Percentiles rank a stretch among this genome's conserved stretches.
These are phyloP conservation scores for Dysidea cf. avara DNA, from an alignment of 37 sponge, comb jelly and placozoan species.

Conservation along the genomic window DNA sequence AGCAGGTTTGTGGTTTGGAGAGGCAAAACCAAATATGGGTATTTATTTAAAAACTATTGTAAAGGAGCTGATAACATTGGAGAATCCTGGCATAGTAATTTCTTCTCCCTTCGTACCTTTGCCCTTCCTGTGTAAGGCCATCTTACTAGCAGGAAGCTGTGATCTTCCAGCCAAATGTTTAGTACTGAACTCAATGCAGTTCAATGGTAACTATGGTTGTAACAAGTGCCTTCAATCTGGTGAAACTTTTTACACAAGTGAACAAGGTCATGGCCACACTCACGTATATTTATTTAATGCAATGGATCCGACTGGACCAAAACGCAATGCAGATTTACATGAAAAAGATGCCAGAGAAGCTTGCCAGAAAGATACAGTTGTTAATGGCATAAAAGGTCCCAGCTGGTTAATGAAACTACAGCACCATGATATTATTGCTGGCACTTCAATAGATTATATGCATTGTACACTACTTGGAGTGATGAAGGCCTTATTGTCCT, in stretches of 20 bases:
- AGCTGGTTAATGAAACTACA: constrained; percentile 3
- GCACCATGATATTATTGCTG: neutral
- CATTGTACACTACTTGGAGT: too few relatives aligned
- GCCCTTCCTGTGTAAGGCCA: too few relatives aligned
- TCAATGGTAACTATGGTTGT: constrained; percentile 9
- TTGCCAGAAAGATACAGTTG: neutral
- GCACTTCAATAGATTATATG: constrained; percentile 10
- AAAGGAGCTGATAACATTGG: neutral
- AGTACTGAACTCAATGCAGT: neutral
- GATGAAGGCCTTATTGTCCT: neutral
- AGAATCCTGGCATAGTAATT: neutral
- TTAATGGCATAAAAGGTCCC: constrained; percentile 1
- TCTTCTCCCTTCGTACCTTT: too few relatives aligned
- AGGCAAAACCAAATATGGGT: constrained; percentile 2
- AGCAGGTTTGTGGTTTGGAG: neutral
- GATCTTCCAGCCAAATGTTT: neutral
- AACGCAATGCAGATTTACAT: too few relatives aligned
- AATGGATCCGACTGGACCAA: constrained; percentile 1
- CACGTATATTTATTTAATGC: neutral
- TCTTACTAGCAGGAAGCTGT: neutral
- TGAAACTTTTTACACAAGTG: neutral
- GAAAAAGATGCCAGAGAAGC: neutral
- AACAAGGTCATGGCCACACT: neutral
- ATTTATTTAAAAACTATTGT: neutral
- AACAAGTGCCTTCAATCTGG: constrained; percentile 1